A percentile compares a stretch with the other conserved stretches of the same genome.
Evolutionary conservation across 2,113 vertebrate species (phyloP).

Genomic region (Caranx melampygus): DNA sequence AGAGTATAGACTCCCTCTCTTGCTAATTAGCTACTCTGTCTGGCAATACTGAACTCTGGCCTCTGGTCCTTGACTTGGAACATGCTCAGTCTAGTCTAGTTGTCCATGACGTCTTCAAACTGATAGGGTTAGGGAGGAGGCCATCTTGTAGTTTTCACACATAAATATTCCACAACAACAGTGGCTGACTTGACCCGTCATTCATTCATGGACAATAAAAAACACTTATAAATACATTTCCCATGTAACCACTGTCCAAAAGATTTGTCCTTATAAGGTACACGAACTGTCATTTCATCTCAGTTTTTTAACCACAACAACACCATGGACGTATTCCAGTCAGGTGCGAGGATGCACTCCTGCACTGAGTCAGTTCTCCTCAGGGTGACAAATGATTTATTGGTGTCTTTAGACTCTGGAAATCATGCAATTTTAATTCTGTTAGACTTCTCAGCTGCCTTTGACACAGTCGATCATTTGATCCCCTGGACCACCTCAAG

Average conservation of each 20-base stretch:
- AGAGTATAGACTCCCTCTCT: not conserved
- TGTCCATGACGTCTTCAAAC: no score
- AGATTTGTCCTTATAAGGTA: not conserved
- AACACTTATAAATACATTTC: no score
- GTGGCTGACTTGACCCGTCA: no score
- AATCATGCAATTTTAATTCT: conserved; percentile 34
- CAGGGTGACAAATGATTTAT: conserved; percentile 44
- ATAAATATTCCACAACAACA: no score
- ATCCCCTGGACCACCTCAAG: not conserved
- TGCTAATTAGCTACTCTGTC: not conserved
- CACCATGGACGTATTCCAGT: conserved; percentile 17
- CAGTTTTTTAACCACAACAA: not conserved
- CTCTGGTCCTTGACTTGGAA: not conserved
- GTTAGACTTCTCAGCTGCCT: not conserved
- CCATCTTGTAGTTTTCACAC: no score
- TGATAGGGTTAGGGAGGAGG: no score
- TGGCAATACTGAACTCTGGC: not conserved
- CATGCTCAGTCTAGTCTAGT: no score
- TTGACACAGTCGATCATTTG: not conserved
- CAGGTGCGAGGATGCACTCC: conserved; percentile 7
- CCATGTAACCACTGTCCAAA: not conserved
- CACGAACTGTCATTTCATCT: conserved; percentile 16
- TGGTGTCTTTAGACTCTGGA: conserved; percentile 26
- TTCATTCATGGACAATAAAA: no score
- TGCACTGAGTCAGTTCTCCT: conserved; percentile 35